A percentile compares a stretch with the other conserved stretches of the same genome.
phyloP scores from a whole-genome alignment of 2,797 vertebrate species.

The Chromobotia macracanthus region DNA sequence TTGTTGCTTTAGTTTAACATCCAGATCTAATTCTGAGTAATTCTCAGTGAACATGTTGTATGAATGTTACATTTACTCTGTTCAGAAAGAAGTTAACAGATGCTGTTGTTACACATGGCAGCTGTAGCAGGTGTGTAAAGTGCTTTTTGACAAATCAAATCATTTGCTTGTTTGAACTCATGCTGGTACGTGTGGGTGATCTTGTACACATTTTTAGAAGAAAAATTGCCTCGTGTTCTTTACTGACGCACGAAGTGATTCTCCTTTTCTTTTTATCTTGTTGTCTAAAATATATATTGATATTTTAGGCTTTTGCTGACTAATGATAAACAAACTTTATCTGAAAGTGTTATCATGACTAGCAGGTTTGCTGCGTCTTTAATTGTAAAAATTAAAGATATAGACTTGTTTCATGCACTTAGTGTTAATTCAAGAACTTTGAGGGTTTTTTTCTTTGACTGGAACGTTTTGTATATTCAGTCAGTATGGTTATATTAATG shows the following conservation, averaged over 20 bases:
- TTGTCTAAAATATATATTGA: no score
- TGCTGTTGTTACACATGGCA: conserved; percentile 7
- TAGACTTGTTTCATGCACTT: neutral
- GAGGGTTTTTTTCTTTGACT: neutral
- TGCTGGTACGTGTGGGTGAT: conserved; percentile 13
- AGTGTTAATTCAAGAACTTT: neutral
- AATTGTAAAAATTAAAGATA: neutral
- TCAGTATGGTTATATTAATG: neutral
- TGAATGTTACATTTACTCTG: neutral
- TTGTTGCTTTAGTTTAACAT: no score
- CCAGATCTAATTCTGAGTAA: no score
- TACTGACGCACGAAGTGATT: no score
- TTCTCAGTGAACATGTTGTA: neutral
- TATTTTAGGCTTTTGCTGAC: neutral
- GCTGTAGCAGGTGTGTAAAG: neutral
- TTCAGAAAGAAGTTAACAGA: conserved; percentile 10
- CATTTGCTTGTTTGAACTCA: conserved; percentile 8
- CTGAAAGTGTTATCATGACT: neutral
- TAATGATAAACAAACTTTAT: neutral
- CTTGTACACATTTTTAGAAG: neutral
- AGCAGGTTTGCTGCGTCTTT: neutral
- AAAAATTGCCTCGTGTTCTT: neutral
- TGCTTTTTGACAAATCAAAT: conserved; percentile 1
- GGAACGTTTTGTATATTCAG: neutral
- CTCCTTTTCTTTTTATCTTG: no score